Evolutionary conservation across 2,888 invertebrate genomes (phyloP).

Genomic region (Megaustenia siamemsis): DNA sequence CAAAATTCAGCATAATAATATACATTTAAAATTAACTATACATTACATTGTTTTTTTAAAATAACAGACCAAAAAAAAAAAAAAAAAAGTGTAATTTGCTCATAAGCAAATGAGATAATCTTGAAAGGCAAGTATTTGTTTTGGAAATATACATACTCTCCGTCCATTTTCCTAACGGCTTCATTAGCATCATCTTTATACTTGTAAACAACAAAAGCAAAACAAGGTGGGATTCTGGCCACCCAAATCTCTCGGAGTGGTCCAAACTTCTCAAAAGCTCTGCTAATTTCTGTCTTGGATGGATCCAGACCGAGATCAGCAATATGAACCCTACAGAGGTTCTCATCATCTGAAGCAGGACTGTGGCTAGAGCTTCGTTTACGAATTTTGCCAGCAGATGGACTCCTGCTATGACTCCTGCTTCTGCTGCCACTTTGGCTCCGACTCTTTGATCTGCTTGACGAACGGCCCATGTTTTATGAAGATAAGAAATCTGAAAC

Average conservation of each 20-base stretch:
- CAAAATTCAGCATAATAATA: no score
- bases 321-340: constrained; percentile 81
- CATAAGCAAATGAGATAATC: no score
- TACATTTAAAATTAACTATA: no score
- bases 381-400: constrained; percentile 34
- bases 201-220: constrained; percentile 84
- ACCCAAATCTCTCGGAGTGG: constrained; percentile 83
- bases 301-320: constrained; percentile 83
- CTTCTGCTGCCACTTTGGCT: constrained; percentile 58
- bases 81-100: no score
- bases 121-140: no score
- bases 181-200: constrained; percentile 85
- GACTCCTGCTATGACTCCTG: constrained; percentile 53
- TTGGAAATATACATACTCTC: constrained; percentile 82
- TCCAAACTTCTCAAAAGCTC: constrained; percentile 83
- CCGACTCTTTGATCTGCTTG: constrained; percentile 51
- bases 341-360: constrained; percentile 57
- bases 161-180: constrained; percentile 89
- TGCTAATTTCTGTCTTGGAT: constrained; percentile 82
- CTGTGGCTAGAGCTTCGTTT: constrained; percentile 61
- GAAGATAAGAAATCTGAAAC: no score
- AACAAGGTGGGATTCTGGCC: constrained; percentile 84
- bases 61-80: no score
- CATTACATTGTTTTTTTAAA: no score
- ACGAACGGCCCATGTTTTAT: constrained; percentile 51